Conservation (phyloP, 2,113 vertebrate species). For the Crotophaga sulcirostris region DNA sequence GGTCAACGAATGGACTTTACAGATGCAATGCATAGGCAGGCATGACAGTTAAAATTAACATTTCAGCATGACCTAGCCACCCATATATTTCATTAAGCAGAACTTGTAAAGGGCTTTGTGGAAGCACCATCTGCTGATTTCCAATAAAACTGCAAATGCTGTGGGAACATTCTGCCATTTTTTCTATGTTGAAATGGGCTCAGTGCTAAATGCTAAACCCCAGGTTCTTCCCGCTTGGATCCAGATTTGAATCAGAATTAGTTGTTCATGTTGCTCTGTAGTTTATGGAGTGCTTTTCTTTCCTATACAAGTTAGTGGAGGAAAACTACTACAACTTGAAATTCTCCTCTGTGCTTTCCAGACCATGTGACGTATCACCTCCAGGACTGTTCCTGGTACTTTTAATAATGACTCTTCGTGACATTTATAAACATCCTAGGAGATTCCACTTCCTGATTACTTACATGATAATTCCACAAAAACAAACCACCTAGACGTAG, state of each 20-base stretch:
- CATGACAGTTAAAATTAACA: constrained; percentile 1
- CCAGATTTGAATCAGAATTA: neutral
- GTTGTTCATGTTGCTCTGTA: constrained; percentile 2
- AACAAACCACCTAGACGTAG: neutral
- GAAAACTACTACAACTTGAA: constrained; percentile 12
- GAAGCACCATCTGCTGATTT: constrained; percentile 35
- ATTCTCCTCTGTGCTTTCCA: neutral
- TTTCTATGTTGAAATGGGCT: neutral
- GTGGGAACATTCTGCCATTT: neutral
- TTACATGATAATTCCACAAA: constrained; percentile 20
- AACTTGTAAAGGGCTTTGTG: constrained; percentile 1
- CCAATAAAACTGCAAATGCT: neutral
- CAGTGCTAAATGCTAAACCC: neutral
- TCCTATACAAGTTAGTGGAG: neutral
- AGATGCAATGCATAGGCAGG: neutral
- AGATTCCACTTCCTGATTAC: constrained; percentile 24
- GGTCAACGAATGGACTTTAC: neutral
- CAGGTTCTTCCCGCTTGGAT: neutral
- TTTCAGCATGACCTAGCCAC: neutral
- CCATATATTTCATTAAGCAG: neutral
- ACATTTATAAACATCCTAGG: constrained; percentile 25
- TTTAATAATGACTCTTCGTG: neutral
- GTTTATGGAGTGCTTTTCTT: neutral
- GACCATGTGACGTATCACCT: neutral
- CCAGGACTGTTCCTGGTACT: neutral